A percentile compares a stretch with the other conserved stretches of the same genome.
These are phyloP conservation scores for Phymatocera aterrima DNA, from an alignment of 2,888 invertebrate species.

Conservation along the genomic window DNA sequence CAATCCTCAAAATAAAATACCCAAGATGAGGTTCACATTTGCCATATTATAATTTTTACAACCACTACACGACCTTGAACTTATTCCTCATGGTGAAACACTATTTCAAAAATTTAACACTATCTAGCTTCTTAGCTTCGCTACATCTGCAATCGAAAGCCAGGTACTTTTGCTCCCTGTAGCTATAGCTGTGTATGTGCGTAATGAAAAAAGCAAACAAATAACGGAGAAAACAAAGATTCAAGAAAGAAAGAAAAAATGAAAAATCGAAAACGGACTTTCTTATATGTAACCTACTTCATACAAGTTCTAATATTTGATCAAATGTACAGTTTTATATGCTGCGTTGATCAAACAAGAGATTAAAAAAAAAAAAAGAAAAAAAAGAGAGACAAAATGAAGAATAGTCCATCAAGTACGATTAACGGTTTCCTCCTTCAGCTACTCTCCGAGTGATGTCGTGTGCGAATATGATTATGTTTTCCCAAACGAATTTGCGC, in stretches of 20 bases:
- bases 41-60: background rate
- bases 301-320: conserved; percentile 24
- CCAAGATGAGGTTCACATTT: background rate
- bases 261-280: background rate
- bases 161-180: conserved; percentile 66
- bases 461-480: background rate
- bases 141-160: conserved; percentile 62
- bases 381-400: too few relatives aligned
- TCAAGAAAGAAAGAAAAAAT: background rate
- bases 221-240: background rate
- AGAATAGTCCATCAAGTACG: background rate
- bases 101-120: conserved; percentile 23
- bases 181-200: conserved; percentile 41
- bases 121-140: conserved; percentile 58
- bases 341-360: background rate
- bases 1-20: background rate
- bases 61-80: conserved; percentile 3
- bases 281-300: background rate
- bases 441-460: background rate
- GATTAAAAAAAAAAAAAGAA: too few relatives aligned
- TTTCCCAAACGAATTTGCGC: background rate
- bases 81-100: background rate
- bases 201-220: background rate
- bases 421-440: conserved; percentile 7
- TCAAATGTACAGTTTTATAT: background rate